These are phyloP conservation scores for Acronicta aceris DNA, from an alignment of 2,888 invertebrate genomes.

Conservation along the genomic window DNA sequence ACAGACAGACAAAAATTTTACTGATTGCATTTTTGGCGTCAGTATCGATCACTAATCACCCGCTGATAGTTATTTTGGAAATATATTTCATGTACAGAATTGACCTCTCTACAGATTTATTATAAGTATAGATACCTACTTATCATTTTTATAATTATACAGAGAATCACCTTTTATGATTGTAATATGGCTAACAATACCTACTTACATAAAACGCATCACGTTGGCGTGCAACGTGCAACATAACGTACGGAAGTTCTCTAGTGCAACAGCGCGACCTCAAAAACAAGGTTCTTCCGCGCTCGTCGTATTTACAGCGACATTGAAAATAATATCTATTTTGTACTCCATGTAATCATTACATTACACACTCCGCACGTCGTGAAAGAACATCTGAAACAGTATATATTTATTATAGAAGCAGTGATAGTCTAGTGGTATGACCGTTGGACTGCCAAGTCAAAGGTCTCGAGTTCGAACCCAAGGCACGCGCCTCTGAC, in stretches of 20 bases:
- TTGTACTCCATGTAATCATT: constrained; percentile 3
- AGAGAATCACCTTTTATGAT: constrained; percentile 2
- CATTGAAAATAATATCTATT: constrained; percentile 27
- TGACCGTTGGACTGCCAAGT: too few species aligned
- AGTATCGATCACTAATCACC: too few species aligned
- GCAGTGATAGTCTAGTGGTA: too few species aligned
- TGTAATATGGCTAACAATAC: not conserved
- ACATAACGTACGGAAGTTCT: constrained; percentile 40
- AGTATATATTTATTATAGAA: too few species aligned
- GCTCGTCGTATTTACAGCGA: constrained; percentile 25
- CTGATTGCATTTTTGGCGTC: too few species aligned
- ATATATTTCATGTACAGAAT: too few species aligned
- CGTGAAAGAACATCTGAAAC: not conserved
- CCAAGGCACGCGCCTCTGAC: too few species aligned
- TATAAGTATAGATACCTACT: not conserved
- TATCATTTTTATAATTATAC: not conserved
- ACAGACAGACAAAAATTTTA: too few species aligned
- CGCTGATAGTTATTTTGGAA: too few species aligned
- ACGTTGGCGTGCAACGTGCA: constrained; percentile 47
- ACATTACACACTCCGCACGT: not conserved
- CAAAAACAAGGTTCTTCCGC: constrained; percentile 43
- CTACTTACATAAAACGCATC: constrained; percentile 5
- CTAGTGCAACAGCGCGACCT: constrained; percentile 39
- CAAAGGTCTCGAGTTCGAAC: too few species aligned
- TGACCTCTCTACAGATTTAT: too few species aligned